phyloP scores from a whole-genome alignment of 2,797 vertebrate genomes.

The Pseudochirops corinnae region DNA sequence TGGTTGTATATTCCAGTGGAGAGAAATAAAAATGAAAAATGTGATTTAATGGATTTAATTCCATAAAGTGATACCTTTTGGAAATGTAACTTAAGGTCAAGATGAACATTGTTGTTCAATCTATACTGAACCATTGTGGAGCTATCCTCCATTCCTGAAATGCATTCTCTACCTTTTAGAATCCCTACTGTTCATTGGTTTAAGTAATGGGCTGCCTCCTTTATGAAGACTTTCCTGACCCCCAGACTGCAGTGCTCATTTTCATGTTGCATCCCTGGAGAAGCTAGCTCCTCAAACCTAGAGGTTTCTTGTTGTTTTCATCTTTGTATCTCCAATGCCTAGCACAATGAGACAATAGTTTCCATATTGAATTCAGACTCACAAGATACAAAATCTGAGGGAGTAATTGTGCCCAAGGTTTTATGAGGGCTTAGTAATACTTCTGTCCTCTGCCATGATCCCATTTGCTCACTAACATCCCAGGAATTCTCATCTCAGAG shows the following conservation, averaged over 20 bases:
- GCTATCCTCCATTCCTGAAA: not conserved
- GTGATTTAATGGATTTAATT: not conserved
- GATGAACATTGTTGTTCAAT: not conserved
- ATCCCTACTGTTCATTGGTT: not conserved
- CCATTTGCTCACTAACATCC: not conserved
- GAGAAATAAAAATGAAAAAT: not conserved
- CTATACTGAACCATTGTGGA: not conserved
- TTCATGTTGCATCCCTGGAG: not conserved
- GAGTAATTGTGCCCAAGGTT: not conserved
- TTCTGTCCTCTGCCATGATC: not conserved
- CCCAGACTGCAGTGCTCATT: not conserved
- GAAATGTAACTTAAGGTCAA: not conserved
- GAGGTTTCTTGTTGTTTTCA: not conserved
- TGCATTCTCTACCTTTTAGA: not conserved
- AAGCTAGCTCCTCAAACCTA: not conserved
- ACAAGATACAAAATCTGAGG: not conserved
- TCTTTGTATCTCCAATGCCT: not conserved
- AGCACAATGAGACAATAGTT: not conserved
- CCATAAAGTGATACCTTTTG: not conserved
- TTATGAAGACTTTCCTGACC: not conserved
- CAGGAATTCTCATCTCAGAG: not conserved
- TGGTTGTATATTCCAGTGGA: not conserved
- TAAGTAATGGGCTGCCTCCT: not conserved
- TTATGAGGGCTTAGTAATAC: not conserved
- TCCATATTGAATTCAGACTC: not conserved